Evolutionary conservation across 2,797 vertebrate genomes (phyloP).

Genomic region (Chelon auratus): DNA sequence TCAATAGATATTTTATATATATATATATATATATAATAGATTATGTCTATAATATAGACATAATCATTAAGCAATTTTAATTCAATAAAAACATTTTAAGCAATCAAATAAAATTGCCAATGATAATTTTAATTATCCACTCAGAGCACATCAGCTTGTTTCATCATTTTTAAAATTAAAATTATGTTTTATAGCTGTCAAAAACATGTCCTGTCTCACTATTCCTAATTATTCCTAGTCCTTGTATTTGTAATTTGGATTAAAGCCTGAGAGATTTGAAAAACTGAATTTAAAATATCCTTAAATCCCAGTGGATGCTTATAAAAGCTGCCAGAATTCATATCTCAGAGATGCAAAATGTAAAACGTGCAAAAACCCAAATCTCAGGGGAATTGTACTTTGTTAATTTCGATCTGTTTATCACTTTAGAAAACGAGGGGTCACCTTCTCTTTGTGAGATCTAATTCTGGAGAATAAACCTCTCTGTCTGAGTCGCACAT

Average conservation of each 20-base stretch:
- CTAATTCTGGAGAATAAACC: constrained; percentile 39
- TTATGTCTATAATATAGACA: too few relatives aligned
- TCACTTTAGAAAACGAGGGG: constrained; percentile 32
- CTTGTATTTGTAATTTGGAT: constrained; percentile 21
- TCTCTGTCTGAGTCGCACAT: constrained; percentile 34
- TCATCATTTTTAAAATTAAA: background rate
- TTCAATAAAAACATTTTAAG: background rate
- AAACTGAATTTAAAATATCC: constrained; percentile 24
- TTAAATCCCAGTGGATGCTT: constrained; percentile 38
- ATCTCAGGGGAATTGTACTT: constrained; percentile 47
- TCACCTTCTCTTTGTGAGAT: constrained; percentile 6
- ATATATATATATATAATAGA: too few relatives aligned
- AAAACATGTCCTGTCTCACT: background rate
- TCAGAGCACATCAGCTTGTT: background rate
- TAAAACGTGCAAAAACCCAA: constrained; percentile 26
- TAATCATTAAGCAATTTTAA: background rate
- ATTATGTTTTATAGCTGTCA: background rate
- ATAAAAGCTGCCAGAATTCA: constrained; percentile 36
- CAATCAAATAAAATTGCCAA: background rate
- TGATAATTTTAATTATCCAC: background rate
- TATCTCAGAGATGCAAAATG: constrained; percentile 9
- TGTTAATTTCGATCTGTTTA: constrained; percentile 34
- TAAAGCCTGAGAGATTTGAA: constrained; percentile 31
- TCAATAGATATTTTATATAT: too few relatives aligned
- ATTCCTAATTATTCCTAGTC: background rate